These are phyloP conservation scores for Sebastes reedi DNA, from an alignment of 2,797 vertebrate species.

Conservation along the genomic window DNA sequence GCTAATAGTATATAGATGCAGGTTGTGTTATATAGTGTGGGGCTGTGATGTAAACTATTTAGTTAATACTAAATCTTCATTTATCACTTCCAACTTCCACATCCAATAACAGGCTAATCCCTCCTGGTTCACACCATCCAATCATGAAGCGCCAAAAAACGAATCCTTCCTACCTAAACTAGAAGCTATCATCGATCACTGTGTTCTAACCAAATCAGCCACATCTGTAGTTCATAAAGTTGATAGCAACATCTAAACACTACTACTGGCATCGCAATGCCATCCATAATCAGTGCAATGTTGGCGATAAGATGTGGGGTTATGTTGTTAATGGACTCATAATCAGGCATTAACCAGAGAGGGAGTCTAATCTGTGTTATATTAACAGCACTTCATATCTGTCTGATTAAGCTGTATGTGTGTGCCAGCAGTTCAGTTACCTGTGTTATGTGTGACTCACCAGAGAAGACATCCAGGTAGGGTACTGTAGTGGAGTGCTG, in stretches of 20 bases:
- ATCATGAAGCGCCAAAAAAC: neutral
- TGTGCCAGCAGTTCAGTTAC: neutral
- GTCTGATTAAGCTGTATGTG: neutral
- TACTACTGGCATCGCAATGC: neutral
- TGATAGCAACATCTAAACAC: neutral
- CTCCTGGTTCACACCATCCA: neutral
- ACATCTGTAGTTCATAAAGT: neutral
- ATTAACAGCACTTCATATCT: neutral
- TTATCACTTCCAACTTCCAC: neutral
- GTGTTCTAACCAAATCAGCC: neutral
- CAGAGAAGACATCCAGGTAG: conserved; percentile 92
- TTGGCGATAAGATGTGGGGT: neutral
- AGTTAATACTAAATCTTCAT: neutral
- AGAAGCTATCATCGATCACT: neutral
- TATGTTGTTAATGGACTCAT: neutral
- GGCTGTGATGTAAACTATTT: neutral
- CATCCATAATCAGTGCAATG: neutral
- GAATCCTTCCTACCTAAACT: neutral
- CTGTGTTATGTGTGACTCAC: conserved; percentile 80
- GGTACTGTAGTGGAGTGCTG: conserved; percentile 73
- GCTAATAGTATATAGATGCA: neutral
- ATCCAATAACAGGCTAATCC: neutral
- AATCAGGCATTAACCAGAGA: neutral
- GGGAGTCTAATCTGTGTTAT: neutral
- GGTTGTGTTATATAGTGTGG: neutral